Evolutionary conservation across 2,888 invertebrate species (phyloP).

Genomic region (Athalia circularis): DNA sequence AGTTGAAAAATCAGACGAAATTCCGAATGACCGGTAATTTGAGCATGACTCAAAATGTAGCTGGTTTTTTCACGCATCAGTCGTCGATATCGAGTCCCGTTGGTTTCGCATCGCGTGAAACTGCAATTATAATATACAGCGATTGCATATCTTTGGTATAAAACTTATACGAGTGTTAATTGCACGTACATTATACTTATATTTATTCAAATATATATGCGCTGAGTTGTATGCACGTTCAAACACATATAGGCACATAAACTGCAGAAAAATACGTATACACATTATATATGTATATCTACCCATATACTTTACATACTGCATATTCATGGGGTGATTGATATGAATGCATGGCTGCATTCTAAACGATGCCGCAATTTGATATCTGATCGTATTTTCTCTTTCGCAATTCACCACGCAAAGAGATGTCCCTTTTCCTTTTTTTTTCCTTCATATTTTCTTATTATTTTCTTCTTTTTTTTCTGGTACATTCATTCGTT

Average conservation of each 20-base stretch:
- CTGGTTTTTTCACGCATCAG: too few species aligned
- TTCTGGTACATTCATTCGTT: background rate
- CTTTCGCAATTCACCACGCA: slow-evolving; percentile 57
- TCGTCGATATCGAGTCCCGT: too few species aligned
- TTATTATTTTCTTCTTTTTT: slow-evolving; percentile 17
- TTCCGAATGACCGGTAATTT: too few species aligned
- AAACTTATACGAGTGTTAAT: slow-evolving; percentile 47
- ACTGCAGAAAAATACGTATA: slow-evolving; percentile 11
- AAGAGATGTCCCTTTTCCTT: slow-evolving; percentile 48
- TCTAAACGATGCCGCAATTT: slow-evolving; percentile 63
- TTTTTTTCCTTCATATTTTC: slow-evolving; percentile 55
- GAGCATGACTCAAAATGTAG: too few species aligned
- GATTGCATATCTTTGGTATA: too few species aligned
- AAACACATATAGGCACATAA: slow-evolving; percentile 41
- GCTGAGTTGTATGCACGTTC: too few species aligned
- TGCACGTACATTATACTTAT: slow-evolving; percentile 52
- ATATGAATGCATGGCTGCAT: slow-evolving; percentile 73
- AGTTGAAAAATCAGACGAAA: too few species aligned
- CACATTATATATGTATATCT: slow-evolving; percentile 14
- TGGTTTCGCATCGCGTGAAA: too few species aligned
- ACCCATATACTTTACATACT: slow-evolving; percentile 49
- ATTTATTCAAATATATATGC: too few species aligned
- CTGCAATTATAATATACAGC: too few species aligned
- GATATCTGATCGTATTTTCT: slow-evolving; percentile 68
- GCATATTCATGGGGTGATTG: slow-evolving; percentile 69